Percentiles rank a stretch among this genome's conserved stretches.
Evolutionary conservation across 2,888 invertebrate genomes (phyloP).

Genomic region (Pharmacophagus antenor): DNA sequence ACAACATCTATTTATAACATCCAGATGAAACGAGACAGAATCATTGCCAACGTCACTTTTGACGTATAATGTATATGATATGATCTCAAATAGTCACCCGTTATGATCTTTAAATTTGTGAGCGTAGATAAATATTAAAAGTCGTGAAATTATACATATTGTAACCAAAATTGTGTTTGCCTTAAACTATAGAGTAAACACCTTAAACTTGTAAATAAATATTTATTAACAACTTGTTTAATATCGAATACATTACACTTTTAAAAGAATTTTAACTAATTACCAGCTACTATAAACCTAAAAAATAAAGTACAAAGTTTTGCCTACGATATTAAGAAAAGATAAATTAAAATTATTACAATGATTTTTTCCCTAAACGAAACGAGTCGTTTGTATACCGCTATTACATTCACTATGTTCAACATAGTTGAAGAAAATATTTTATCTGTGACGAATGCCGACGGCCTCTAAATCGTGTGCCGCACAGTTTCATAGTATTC

Average conservation of each 20-base stretch:
- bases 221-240: not conserved
- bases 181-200: not conserved
- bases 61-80: not conserved
- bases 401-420: not conserved
- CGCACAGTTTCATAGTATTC: slow-evolving; percentile 1
- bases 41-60: not conserved
- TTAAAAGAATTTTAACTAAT: too few relatives aligned
- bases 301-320: not conserved
- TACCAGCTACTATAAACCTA: not conserved
- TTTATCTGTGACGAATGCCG: not conserved
- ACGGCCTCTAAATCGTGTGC: not conserved
- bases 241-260: not conserved
- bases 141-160: not conserved
- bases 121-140: not conserved
- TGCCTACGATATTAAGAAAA: not conserved
- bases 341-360: not conserved
- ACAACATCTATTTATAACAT: not conserved
- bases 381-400: not conserved
- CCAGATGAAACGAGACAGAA: not conserved
- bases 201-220: not conserved
- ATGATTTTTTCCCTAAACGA: not conserved
- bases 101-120: not conserved
- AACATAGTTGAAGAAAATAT: not conserved
- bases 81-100: not conserved
- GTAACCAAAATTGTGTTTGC: not conserved